Conservation (phyloP, 2,113 vertebrate species). For the Abramis brama region DNA sequence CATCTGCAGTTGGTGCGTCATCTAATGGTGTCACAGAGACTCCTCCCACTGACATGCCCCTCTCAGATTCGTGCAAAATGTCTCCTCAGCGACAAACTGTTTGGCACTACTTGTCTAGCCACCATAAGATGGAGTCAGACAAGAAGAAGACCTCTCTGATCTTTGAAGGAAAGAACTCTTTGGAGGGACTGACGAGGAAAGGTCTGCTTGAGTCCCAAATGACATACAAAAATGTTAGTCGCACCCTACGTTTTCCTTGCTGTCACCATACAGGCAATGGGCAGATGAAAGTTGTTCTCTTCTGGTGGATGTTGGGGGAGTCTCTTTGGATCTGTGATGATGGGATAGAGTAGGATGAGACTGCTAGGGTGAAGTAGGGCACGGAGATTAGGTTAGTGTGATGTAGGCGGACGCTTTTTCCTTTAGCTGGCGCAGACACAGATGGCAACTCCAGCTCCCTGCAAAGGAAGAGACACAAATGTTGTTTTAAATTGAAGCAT, state of each 20-base stretch:
- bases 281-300: conserved; percentile 23
- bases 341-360: conserved; percentile 57
- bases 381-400: conserved; percentile 85
- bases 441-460: conserved; percentile 96
- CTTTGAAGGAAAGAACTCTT: conserved; percentile 11
- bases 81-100: conserved; percentile 39
- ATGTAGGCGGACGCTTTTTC: conserved; percentile 95
- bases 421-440: conserved; percentile 93
- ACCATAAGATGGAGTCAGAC: background rate
- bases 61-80: conserved; percentile 37
- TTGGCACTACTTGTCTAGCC: conserved; percentile 22
- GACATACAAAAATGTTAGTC: conserved; percentile 23
- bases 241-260: conserved; percentile 18
- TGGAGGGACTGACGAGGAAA: conserved; percentile 34
- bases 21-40: conserved; percentile 33
- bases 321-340: conserved; percentile 52
- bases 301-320: conserved; percentile 18
- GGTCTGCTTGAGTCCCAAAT: conserved; percentile 15
- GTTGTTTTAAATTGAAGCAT: background rate
- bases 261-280: conserved; percentile 12
- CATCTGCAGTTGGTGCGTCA: conserved; percentile 19
- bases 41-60: conserved; percentile 37
- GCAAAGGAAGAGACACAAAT: conserved; percentile 54
- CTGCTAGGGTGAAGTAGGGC: conserved; percentile 36
- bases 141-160: conserved; percentile 39